Percentiles rank a stretch among this genome's conserved stretches.
Evolutionary conservation across 2,888 invertebrate species (phyloP).

Genomic region (Hoplodrina ambigua): DNA sequence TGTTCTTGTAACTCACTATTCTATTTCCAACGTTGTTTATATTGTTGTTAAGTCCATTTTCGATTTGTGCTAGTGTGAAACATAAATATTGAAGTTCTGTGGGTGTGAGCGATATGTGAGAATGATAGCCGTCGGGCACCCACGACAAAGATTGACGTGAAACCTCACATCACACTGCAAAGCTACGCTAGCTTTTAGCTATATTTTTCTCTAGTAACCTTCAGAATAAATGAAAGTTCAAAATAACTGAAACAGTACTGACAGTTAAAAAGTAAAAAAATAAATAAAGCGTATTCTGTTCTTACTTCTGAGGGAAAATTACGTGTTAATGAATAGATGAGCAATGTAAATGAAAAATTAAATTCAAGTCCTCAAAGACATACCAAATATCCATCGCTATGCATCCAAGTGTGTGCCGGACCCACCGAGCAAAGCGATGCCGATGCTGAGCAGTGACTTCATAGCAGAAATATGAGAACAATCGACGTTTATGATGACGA

Average conservation of each 20-base stretch:
- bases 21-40: slow-evolving; percentile 29
- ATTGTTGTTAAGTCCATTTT: slow-evolving; percentile 25
- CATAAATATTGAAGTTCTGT: slow-evolving; percentile 59
- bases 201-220: not conserved
- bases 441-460: slow-evolving; percentile 39
- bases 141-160: slow-evolving; percentile 49
- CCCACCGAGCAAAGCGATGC: not conserved
- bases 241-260: not conserved
- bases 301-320: slow-evolving; percentile 2
- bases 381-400: slow-evolving; percentile 4
- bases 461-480: slow-evolving; percentile 64
- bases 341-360: slow-evolving; percentile 10
- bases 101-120: slow-evolving; percentile 71
- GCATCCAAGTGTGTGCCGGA: not conserved
- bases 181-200: not conserved
- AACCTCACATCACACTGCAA: not conserved
- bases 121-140: slow-evolving; percentile 68
- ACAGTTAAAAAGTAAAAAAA: not conserved
- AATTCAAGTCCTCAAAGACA: not conserved
- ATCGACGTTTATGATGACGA: slow-evolving; percentile 53
- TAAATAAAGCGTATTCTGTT: slow-evolving; percentile 6
- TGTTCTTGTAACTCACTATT: slow-evolving; percentile 10
- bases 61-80: not conserved
- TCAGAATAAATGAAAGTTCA: not conserved
- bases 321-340: not conserved